Conservation (phyloP, 2,888 invertebrate genomes). For the Lacanobia oleracea region DNA sequence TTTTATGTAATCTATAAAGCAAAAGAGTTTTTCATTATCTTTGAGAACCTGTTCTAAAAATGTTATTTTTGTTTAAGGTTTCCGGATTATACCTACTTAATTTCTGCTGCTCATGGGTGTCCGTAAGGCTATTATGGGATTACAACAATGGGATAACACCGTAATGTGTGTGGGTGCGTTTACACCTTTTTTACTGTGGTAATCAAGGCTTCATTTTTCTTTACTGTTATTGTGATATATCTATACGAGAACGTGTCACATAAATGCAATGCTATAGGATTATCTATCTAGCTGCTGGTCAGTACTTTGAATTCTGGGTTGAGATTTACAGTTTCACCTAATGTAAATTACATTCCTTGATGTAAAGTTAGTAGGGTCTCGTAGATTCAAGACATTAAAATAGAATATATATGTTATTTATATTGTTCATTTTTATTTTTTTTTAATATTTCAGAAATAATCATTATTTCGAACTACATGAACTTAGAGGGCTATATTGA, state of each 20-base stretch:
- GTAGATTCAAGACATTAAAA: no score
- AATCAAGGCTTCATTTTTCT: background rate
- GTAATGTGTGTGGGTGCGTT: background rate
- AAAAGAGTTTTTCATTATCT: background rate
- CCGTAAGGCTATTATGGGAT: background rate
- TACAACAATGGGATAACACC: background rate
- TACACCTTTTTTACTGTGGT: background rate
- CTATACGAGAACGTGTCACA: background rate
- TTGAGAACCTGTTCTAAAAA: background rate
- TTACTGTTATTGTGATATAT: background rate
- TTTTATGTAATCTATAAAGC: background rate
- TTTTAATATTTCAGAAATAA: no score
- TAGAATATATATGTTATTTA: no score
- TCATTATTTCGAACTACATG: no score
- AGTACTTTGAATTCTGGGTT: no score
- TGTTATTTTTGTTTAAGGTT: background rate
- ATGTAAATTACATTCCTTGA: no score
- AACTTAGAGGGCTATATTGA: no score
- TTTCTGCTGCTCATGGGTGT: background rate
- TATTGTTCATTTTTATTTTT: no score
- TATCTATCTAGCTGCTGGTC: no score
- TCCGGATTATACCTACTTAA: slow-evolving; percentile 4
- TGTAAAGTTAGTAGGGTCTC: no score
- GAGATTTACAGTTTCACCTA: no score
- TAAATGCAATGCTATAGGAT: no score